Base-by-base conservation (phyloP, 2,797 vertebrate species). In the Malacoraja senta region DNA sequence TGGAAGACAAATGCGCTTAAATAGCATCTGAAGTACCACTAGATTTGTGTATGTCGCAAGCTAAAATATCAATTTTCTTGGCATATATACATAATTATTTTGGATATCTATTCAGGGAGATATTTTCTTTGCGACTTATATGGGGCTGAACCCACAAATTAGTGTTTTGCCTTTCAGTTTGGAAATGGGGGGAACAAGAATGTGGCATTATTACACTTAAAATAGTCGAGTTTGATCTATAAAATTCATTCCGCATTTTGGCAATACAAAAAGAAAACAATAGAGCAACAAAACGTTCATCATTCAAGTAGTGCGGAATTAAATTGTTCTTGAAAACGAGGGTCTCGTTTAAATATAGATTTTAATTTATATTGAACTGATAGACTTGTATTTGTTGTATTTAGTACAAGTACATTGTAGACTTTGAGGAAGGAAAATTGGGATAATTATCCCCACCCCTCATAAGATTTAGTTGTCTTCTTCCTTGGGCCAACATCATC, bases 351-450 rank as follows among this genome's bases (percentile, higher is more conserved):
- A 92, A 74, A 92, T 92, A 12, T 92, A 92, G 71, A 13, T 74
- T 76, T 92, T 44, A 92, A 76, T 35, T 92, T 74, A 92, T 19
- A 15, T 21, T 83, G 81, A 84, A 53, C 71, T 92, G 90, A 92
- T 65, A 38, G 68, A 92, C 76, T 53, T 92, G 71, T 76, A 92
- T 92, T 92, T 76, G 76, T 92, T 88, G 74, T 92, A 92, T 92
- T 92, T 92, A 88, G 68, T 88, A 88, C 29, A 58, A 58, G 71
- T 58, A 44, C 15, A 92, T 76, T 71, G 24, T 76, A 92, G 38
- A 76, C 71, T 74, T 92, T 53, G 8, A 92, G 71, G 71, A 76
- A 92, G 71, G 72, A 92, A 72, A 92, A 74, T 38, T 88, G 84
- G 65, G 90, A 74, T 76, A 71, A 53, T 21, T 76, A 38, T 76